These are phyloP conservation scores for Muscicapa adusta DNA, from an alignment of 2,113 vertebrate species.

Conservation along the genomic window DNA sequence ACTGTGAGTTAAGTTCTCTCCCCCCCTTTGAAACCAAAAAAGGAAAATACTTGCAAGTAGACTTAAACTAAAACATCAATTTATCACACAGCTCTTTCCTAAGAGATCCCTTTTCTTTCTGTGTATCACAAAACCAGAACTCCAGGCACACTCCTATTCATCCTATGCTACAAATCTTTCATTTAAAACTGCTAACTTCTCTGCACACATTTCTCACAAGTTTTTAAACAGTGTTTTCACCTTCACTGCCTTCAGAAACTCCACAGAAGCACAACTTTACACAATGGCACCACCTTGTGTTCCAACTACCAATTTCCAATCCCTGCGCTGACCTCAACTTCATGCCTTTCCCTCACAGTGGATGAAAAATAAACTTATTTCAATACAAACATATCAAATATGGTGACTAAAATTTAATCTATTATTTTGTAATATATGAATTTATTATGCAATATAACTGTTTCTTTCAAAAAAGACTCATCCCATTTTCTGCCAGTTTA, in stretches of 20 bases:
- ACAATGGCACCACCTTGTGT: constrained; percentile 79
- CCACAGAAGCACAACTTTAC: constrained; percentile 35
- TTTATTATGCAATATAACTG: not conserved
- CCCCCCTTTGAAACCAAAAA: not conserved
- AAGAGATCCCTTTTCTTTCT: not conserved
- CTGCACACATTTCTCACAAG: not conserved
- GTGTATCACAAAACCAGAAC: not conserved
- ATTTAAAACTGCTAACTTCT: not conserved
- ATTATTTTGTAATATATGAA: not conserved
- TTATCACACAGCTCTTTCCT: not conserved
- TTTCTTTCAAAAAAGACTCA: not conserved
- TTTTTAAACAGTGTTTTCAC: not conserved
- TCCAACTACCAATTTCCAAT: not conserved
- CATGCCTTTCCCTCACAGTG: not conserved
- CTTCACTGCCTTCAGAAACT: not conserved
- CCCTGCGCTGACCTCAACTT: not conserved
- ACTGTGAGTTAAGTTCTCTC: not conserved
- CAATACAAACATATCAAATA: not conserved
- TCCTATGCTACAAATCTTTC: not conserved
- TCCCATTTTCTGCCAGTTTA: not conserved
- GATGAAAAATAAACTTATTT: not conserved
- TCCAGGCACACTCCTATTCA: not conserved
- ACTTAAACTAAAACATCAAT: not conserved
- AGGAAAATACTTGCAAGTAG: not conserved
- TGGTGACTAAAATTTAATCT: not conserved